Evolutionary conservation across 35 echinoderm and acorn worm species (phyloP), one percentile per base, ranked within the genome.

Genomic region (Eucidaris tribuloides): DNA sequence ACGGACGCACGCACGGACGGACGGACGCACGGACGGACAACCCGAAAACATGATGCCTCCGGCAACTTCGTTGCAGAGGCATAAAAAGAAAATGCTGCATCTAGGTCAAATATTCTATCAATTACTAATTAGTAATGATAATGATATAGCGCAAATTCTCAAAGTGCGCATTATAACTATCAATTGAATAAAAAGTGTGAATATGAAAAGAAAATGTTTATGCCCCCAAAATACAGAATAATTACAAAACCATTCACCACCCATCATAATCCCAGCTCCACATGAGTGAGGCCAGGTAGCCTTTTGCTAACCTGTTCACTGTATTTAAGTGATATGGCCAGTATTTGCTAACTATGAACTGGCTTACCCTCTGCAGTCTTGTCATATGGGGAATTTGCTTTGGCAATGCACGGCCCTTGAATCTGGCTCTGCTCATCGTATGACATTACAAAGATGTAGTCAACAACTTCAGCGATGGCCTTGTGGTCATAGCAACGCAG

Each of bases 351-450:
- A n/a, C n/a, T n/a, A n/a, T n/a, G n/a, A n/a, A n/a, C n/a, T n/a
- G n/a, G n/a, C 65, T 44, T 14, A 97, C 94, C 94, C 78, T 48
- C 31, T 19, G 44, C 82, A 54, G 90, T 99, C 81, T 90, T 82
- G n/a, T 83, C 77, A 59, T 90, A 93, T 25, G 96, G 96, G 0
- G 90, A 82, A 38, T 99, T 99, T 25, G 96, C 96, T 76, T 79
- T 99, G 11, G 90, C 96, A 24, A 99, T 90, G 29, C 96, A 99
- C 42, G 63, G 59, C 2, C 96, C 96, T 42, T 38, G 77, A 30
- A 99, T 93, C 45, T 99, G 96, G 29, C 90, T 89, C 83, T 99
- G 96, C 33, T 99, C 96, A 80, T 89, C 83, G 38, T 99, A 99
- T 45, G 96, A 89, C 90, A 99, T 99, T 20, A 99, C 83, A 80